Percentiles rank a stretch among this genome's conserved stretches.
phyloP scores from a whole-genome alignment of 1,140 invertebrate genomes.

The Araneus ventricosus region DNA sequence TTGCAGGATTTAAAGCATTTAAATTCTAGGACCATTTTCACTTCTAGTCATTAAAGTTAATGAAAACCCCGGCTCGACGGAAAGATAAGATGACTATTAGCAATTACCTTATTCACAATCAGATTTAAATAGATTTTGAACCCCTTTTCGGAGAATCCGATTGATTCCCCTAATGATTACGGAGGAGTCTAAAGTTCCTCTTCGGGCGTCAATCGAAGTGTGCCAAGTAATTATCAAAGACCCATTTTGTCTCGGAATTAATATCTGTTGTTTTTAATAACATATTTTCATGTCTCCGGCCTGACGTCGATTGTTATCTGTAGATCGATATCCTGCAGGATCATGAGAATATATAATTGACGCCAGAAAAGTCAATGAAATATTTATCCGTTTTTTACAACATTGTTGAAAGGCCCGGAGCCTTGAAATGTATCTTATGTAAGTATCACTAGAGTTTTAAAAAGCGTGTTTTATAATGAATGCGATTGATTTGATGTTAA shows the following conservation, averaged over 20 bases:
- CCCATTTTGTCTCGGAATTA: not conserved
- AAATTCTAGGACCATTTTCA: not conserved
- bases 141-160: not conserved
- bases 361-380: not conserved
- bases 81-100: not conserved
- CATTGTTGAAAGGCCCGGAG: not conserved
- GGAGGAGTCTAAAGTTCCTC: not conserved
- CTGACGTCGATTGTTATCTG: conserved; percentile 7
- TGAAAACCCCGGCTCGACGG: not conserved
- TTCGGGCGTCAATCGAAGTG: not conserved
- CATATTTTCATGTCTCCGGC: not conserved
- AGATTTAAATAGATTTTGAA: conserved; percentile 52
- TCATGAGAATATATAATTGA: conserved; percentile 20
- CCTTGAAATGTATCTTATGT: conserved; percentile 19
- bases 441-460: not conserved
- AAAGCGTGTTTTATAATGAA: not conserved
- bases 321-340: not conserved
- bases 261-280: conserved; percentile 6
- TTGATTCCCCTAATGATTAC: not conserved
- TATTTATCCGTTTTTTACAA: conserved; percentile 5
- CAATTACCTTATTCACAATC: conserved; percentile 17
- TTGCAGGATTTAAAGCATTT: not conserved
- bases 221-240: not conserved
- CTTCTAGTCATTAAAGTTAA: not conserved
- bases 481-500: not conserved